phyloP scores from a whole-genome alignment of 2,888 invertebrate species.

The Trichopoda pennipes region DNA sequence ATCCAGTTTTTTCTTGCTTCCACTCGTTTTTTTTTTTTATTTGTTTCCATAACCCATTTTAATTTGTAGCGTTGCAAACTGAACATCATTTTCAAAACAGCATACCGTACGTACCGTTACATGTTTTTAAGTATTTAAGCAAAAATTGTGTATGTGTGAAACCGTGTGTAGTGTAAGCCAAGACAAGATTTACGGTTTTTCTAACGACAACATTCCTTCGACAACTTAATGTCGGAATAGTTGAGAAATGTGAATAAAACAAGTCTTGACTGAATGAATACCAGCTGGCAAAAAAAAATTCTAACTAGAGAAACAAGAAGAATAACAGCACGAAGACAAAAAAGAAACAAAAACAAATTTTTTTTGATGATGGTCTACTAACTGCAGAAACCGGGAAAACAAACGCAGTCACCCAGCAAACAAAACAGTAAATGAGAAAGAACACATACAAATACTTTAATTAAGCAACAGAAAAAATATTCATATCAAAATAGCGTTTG shows the following conservation, averaged over 20 bases:
- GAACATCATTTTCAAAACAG: slow-evolving; percentile 28
- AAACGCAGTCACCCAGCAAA: slow-evolving; percentile 44
- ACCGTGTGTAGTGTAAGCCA: slow-evolving; percentile 47
- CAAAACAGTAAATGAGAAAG: slow-evolving; percentile 4
- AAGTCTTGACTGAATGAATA: slow-evolving; percentile 59
- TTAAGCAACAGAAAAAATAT: background rate
- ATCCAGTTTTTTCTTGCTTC: slow-evolving; percentile 39
- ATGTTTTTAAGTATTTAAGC: slow-evolving; percentile 11
- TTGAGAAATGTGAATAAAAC: slow-evolving; percentile 59
- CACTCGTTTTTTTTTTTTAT: background rate
- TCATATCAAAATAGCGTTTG: slow-evolving; percentile 4
- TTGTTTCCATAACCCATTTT: slow-evolving; percentile 49
- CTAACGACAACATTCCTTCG: slow-evolving; percentile 66
- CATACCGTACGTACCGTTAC: slow-evolving; percentile 48
- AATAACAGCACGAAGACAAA: slow-evolving; percentile 32
- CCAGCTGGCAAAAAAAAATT: slow-evolving; percentile 47
- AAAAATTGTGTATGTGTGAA: slow-evolving; percentile 17
- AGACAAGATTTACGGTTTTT: slow-evolving; percentile 66
- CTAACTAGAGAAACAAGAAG: slow-evolving; percentile 44
- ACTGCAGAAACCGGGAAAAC: slow-evolving; percentile 32
- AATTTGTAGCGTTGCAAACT: slow-evolving; percentile 18
- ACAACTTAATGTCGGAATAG: slow-evolving; percentile 65
- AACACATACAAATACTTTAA: background rate
- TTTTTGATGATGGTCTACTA: slow-evolving; percentile 48
- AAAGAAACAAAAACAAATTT: slow-evolving; percentile 32